phyloP scores from a whole-genome alignment of 2,797 vertebrate species.

The Thamnophis elegans region DNA sequence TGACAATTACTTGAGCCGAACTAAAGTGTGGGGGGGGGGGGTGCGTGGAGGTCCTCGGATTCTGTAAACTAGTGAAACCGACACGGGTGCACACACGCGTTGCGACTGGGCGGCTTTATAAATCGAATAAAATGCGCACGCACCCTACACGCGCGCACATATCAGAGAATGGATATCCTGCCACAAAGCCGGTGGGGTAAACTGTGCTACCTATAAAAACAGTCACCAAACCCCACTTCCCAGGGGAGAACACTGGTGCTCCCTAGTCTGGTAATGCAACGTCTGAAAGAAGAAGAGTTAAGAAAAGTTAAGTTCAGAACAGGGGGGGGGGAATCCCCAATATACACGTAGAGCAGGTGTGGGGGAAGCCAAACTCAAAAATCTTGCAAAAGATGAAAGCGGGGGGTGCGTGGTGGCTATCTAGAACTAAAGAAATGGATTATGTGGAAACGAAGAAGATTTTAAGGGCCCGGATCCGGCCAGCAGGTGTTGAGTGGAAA shows the following conservation, averaged over 20 bases:
- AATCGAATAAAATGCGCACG: not conserved
- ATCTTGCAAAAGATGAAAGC: not conserved
- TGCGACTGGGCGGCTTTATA: not conserved
- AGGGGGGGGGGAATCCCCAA: too few species aligned
- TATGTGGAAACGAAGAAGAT: not conserved
- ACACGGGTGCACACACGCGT: not conserved
- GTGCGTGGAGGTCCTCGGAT: not conserved
- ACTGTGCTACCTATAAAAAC: not conserved
- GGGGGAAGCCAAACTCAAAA: not conserved
- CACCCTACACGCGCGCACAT: not conserved
- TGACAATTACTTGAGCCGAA: not conserved
- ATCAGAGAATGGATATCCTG: not conserved
- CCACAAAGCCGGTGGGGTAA: not conserved
- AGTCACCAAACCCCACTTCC: not conserved
- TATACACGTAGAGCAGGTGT: not conserved
- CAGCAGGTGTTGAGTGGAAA: not conserved
- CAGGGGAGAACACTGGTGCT: not conserved
- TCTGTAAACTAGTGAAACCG: not conserved
- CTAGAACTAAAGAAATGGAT: not conserved
- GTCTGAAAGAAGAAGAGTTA: not conserved
- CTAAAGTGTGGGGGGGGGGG: not conserved
- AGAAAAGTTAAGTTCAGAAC: not conserved
- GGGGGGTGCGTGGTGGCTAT: too few species aligned
- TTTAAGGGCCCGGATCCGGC: not conserved
- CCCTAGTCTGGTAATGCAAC: not conserved